Conservation (phyloP, 2,888 invertebrate species). For the Cataglyphis rosenhaueri region DNA sequence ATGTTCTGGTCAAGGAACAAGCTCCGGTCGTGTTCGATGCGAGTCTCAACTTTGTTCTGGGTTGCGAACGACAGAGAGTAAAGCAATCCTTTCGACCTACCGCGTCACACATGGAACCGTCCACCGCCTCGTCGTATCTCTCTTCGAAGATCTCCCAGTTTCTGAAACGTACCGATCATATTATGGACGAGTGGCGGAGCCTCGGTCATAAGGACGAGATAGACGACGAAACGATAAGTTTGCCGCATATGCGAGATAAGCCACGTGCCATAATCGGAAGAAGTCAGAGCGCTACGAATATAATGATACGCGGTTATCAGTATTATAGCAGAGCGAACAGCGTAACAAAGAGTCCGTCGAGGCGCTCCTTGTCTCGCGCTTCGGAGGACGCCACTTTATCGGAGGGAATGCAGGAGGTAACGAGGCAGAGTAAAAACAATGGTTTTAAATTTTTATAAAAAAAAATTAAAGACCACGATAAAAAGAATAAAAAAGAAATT, state of each 20-base stretch:
- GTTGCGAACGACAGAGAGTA: constrained; percentile 89
- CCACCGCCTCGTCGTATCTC: constrained; percentile 92
- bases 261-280: constrained; percentile 69
- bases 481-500: background rate
- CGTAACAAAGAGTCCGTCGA: constrained; percentile 79
- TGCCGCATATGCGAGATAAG: constrained; percentile 63
- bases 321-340: constrained; percentile 86
- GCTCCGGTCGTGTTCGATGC: constrained; percentile 94
- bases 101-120: constrained; percentile 92
- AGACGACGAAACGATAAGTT: constrained; percentile 76
- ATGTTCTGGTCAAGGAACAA: constrained; percentile 89
- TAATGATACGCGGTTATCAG: constrained; percentile 93
- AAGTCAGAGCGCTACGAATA: constrained; percentile 92
- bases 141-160: constrained; percentile 93
- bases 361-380: constrained; percentile 72
- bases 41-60: constrained; percentile 92
- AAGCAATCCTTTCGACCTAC: constrained; percentile 90
- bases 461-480: background rate
- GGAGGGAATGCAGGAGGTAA: constrained; percentile 73
- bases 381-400: constrained; percentile 81
- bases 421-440: background rate
- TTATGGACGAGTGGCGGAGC: constrained; percentile 94
- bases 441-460: background rate
- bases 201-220: constrained; percentile 88
- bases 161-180: constrained; percentile 93